A percentile compares a stretch with the other conserved stretches of the same genome.
These are phyloP conservation scores for Thymelicus sylvestris DNA, from an alignment of 2,888 invertebrate genomes.

Conservation along the genomic window DNA sequence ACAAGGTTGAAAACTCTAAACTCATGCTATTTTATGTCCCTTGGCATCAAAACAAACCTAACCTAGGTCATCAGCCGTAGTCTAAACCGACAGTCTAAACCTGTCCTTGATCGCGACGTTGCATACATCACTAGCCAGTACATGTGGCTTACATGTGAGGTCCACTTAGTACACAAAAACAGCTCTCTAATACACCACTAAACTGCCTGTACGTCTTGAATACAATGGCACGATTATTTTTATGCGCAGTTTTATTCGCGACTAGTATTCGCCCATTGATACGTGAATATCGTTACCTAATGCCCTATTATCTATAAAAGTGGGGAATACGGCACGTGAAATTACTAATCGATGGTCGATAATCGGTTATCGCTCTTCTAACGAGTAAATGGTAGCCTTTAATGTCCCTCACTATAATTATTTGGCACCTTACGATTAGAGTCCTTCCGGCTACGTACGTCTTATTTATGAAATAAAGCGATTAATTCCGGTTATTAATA, in stretches of 20 bases:
- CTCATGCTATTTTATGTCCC: slow-evolving; percentile 6
- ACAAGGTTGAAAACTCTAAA: not conserved
- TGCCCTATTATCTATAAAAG: slow-evolving; percentile 26
- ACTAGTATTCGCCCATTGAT: slow-evolving; percentile 25
- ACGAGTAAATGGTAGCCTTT: not conserved
- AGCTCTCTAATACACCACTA: slow-evolving; percentile 61
- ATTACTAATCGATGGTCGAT: slow-evolving; percentile 26
- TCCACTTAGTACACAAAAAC: slow-evolving; percentile 75
- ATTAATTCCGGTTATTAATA: too few species aligned
- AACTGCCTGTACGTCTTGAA: slow-evolving; percentile 73
- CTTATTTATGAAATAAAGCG: not conserved
- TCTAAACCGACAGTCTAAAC: slow-evolving; percentile 22
- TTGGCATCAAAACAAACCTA: slow-evolving; percentile 45
- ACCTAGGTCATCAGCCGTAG: slow-evolving; percentile 47
- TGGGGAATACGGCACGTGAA: slow-evolving; percentile 21
- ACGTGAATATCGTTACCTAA: slow-evolving; percentile 18
- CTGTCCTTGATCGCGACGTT: slow-evolving; percentile 22
- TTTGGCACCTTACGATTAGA: not conserved
- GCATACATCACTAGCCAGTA: slow-evolving; percentile 38
- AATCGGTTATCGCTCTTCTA: slow-evolving; percentile 18
- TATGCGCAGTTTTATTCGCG: slow-evolving; percentile 57
- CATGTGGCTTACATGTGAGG: slow-evolving; percentile 61
- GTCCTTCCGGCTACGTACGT: not conserved
- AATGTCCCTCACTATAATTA: not conserved
- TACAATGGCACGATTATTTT: slow-evolving; percentile 73